A percentile compares a stretch with the other conserved stretches of the same genome.
Conservation (phyloP, 1,140 invertebrate genomes). For the Leptopilina clavipes region DNA sequence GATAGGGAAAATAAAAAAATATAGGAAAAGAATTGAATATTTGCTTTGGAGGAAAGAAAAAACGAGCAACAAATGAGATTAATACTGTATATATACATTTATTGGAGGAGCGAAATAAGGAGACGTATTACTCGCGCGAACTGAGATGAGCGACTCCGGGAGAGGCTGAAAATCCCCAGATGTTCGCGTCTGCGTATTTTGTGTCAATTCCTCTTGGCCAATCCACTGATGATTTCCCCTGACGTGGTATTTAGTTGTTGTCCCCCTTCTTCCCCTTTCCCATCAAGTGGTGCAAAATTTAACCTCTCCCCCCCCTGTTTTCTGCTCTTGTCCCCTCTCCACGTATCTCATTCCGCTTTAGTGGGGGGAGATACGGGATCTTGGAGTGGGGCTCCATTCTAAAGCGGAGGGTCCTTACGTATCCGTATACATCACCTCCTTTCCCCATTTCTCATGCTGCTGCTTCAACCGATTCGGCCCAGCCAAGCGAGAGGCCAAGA, state of each 20-base stretch:
- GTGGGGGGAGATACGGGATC: too few species aligned
- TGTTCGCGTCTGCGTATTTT: conserved; percentile 61
- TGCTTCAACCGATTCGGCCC: conserved; percentile 31
- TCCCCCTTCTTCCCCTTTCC: background rate
- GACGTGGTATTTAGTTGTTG: background rate
- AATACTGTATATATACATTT: too few species aligned
- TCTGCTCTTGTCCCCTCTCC: too few species aligned
- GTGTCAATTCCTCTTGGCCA: conserved; percentile 17
- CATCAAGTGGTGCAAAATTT: conserved; percentile 1
- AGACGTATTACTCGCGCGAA: conserved; percentile 71
- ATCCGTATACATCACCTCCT: conserved; percentile 27
- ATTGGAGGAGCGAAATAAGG: conserved; percentile 42
- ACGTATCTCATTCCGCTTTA: too few species aligned
- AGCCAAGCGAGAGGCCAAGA: conserved; percentile 32
- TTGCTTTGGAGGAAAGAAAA: too few species aligned
- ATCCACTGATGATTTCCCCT: conserved; percentile 39
- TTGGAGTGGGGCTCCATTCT: too few species aligned
- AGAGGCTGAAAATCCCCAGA: conserved; percentile 50
- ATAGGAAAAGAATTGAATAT: too few species aligned
- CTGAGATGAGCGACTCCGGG: conserved; percentile 70
- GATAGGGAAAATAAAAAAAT: too few species aligned
- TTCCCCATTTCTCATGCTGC: conserved; percentile 37
- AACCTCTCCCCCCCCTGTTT: conserved; percentile 25
- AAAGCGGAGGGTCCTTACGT: conserved; percentile 19
- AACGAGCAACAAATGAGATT: too few species aligned